Evolutionary conservation across 1,140 invertebrate genomes (phyloP).

Genomic region (Chrysoperla carnea): DNA sequence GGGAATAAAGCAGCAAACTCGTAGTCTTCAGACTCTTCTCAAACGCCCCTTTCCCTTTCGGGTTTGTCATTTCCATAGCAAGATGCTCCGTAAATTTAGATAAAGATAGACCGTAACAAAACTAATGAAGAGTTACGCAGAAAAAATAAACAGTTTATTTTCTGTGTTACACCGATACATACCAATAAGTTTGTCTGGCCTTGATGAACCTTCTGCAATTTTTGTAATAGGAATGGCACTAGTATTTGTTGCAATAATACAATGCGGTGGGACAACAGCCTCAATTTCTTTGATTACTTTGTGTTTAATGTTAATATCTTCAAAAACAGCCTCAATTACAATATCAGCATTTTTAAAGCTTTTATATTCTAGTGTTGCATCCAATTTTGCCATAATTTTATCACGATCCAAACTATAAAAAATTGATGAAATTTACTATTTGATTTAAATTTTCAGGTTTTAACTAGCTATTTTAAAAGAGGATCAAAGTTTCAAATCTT

Average conservation of each 20-base stretch:
- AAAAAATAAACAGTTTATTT: too few relatives aligned
- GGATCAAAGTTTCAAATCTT: slow-evolving; percentile 1
- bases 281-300: slow-evolving; percentile 95
- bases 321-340: slow-evolving; percentile 98
- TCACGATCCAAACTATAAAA: slow-evolving; percentile 57
- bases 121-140: too few relatives aligned
- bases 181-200: slow-evolving; percentile 82
- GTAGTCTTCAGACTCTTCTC: too few relatives aligned
- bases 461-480: too few relatives aligned
- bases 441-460: too few relatives aligned
- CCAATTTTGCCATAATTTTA: slow-evolving; percentile 56
- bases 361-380: slow-evolving; percentile 69
- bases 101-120: too few relatives aligned
- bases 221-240: slow-evolving; percentile 93
- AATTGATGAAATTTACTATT: slow-evolving; percentile 3
- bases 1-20: too few relatives aligned
- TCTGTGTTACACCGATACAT: too few relatives aligned
- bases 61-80: too few relatives aligned
- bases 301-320: slow-evolving; percentile 92
- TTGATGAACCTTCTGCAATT: slow-evolving; percentile 79
- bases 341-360: slow-evolving; percentile 80
- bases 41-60: too few relatives aligned
- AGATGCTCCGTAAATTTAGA: too few relatives aligned
- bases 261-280: slow-evolving; percentile 67
- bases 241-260: slow-evolving; percentile 94